These are phyloP conservation scores for Parochlus steinenii DNA, from an alignment of 2,888 invertebrate species.

Conservation along the genomic window DNA sequence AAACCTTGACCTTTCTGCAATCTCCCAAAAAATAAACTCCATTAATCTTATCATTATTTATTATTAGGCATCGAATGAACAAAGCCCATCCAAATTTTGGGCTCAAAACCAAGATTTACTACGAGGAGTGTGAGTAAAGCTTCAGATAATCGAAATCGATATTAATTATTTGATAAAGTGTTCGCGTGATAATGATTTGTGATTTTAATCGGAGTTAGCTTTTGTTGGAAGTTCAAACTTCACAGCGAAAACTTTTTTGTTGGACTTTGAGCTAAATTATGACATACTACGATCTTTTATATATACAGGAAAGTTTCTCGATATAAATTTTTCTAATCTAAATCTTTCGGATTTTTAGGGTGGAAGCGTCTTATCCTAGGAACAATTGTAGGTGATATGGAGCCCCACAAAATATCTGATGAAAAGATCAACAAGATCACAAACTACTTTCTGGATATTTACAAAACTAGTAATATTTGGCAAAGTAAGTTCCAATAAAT, in stretches of 20 bases:
- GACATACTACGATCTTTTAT: not conserved
- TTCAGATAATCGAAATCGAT: constrained; percentile 19
- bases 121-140: constrained; percentile 70
- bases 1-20: constrained; percentile 4
- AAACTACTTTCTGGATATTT: constrained; percentile 46
- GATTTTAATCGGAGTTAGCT: too few species aligned
- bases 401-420: constrained; percentile 19
- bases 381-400: constrained; percentile 8
- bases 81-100: constrained; percentile 69
- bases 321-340: not conserved
- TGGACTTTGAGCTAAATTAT: too few species aligned
- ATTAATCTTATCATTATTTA: not conserved
- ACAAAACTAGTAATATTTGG: constrained; percentile 59
- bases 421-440: constrained; percentile 36
- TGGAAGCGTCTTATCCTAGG: not conserved
- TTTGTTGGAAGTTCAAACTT: too few species aligned
- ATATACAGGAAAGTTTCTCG: not conserved
- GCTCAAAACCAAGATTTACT: constrained; percentile 42
- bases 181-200: not conserved
- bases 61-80: constrained; percentile 34
- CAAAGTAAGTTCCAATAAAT: constrained; percentile 25
- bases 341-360: not conserved
- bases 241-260: not conserved
- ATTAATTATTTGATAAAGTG: not conserved
- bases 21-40: not conserved